Percentiles rank a stretch among this genome's conserved stretches.
These are phyloP conservation scores for Danaus melanippus DNA, from an alignment of 1,140 invertebrate species.

Conservation along the genomic window DNA sequence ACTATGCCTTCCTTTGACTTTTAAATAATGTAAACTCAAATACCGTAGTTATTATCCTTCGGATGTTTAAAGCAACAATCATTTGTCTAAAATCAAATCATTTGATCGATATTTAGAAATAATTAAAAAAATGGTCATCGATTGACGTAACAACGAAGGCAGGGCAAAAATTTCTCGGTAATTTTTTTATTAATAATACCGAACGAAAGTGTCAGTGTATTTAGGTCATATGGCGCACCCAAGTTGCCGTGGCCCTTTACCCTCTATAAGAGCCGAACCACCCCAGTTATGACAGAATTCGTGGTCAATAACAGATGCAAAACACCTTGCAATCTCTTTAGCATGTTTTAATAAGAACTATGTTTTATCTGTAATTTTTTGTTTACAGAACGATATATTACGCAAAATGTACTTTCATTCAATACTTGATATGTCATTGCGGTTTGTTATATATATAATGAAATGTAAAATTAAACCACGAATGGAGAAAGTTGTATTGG, in stretches of 20 bases:
- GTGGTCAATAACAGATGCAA: slow-evolving; percentile 5
- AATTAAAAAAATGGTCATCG: no score
- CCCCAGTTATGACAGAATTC: slow-evolving; percentile 9
- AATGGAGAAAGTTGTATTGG: not conserved
- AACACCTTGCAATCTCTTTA: slow-evolving; percentile 10
- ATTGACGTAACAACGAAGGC: not conserved
- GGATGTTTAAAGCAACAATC: no score
- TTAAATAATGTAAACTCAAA: no score
- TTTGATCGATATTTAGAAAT: no score
- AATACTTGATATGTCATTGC: no score
- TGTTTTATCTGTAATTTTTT: not conserved
- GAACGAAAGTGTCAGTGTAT: slow-evolving; percentile 18
- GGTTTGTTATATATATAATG: no score
- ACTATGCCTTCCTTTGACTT: no score
- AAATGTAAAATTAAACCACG: no score
- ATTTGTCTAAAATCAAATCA: no score
- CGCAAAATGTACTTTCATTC: not conserved
- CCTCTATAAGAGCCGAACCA: slow-evolving; percentile 11
- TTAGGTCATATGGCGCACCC: slow-evolving; percentile 26
- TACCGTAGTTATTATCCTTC: no score
- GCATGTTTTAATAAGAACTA: not conserved
- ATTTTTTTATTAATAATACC: slow-evolving; percentile 22
- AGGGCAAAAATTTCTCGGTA: slow-evolving; percentile 10
- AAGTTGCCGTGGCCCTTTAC: slow-evolving; percentile 14
- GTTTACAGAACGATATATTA: not conserved